A percentile compares a stretch with the other conserved stretches of the same genome.
These are phyloP conservation scores for Triplophysa tibetana DNA, from an alignment of 2,113 vertebrate species.

Conservation along the genomic window DNA sequence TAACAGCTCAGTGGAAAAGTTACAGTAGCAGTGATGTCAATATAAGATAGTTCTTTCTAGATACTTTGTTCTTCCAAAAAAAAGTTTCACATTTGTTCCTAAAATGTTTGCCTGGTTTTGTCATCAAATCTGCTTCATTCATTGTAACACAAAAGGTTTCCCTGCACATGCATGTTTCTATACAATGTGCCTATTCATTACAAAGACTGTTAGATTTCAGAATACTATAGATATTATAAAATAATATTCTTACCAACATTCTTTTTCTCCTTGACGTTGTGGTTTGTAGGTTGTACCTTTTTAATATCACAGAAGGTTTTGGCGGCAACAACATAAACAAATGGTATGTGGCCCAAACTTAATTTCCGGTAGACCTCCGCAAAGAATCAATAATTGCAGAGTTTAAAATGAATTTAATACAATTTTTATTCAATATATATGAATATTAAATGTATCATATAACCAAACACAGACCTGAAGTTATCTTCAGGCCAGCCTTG, in stretches of 20 bases:
- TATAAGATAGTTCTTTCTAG: background rate
- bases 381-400: too few species aligned
- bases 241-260: background rate
- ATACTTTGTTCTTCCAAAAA: slow-evolving; percentile 10
- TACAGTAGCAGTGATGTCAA: slow-evolving; percentile 15
- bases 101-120: background rate
- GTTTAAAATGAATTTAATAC: too few species aligned
- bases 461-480: too few species aligned
- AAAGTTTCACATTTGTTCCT: background rate
- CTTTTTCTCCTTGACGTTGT: background rate
- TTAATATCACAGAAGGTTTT: background rate
- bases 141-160: background rate
- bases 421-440: background rate
- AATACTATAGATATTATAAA: background rate
- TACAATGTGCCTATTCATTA: slow-evolving; percentile 60
- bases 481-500: too few species aligned
- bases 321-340: too few species aligned
- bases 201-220: slow-evolving; percentile 59
- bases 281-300: background rate
- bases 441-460: too few species aligned
- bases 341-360: too few species aligned
- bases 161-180: slow-evolving; percentile 39
- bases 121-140: background rate
- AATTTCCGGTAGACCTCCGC: too few species aligned
- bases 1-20: slow-evolving; percentile 7